Evolutionary conservation across 2,797 vertebrate species (phyloP), one percentile per base, ranked within the genome.

Genomic region (Huso huso): DNA sequence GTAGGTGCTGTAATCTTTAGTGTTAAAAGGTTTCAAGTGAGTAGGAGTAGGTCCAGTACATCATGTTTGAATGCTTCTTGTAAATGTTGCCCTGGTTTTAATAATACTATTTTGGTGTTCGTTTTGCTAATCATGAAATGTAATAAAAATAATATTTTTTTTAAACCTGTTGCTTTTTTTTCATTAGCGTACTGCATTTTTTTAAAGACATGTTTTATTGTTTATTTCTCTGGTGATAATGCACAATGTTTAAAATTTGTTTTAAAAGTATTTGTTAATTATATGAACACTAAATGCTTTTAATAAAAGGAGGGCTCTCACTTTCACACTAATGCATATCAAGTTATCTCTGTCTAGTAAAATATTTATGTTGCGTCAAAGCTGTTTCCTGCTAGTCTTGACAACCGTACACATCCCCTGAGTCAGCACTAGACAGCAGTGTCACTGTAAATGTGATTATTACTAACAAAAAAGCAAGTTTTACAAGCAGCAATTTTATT

Each of bases 371-470:
- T 72, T 59, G 15, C 63, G 53, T 66, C 67, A 61, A 69, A 68
- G 69, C 66, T 48, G 71, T 65, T 72, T 78, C 72, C 64, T 66
- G 73, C 62, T 62, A 23, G 53, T 57, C 62, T 65, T 51, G 55
- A 64, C 53, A 23, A 61, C 61, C 51, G 60, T 65, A 55, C 62
- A 65, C n/a, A 52, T 69, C 61, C 63, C 74, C 62, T 71, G 77
- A 77, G 75, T 78, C 76, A 73, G 73, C 73, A 23, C 49, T 68
- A 64, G 67, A 67, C 7, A 60, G 49, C 52, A 61, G 66, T 48
- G 52, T 70, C 67, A 66, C 62, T 52, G 65, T 66, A 68, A 69
- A 70, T 72, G 66, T 76, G 64, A 75, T 77, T 75, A 78, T 69
- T 68, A 63, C 61, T 69, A 53, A 62, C 18, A 23, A 62, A 71